These are phyloP conservation scores for Brachionus koreanus DNA, from an alignment of 1,140 invertebrate genomes.

Conservation along the genomic window DNA sequence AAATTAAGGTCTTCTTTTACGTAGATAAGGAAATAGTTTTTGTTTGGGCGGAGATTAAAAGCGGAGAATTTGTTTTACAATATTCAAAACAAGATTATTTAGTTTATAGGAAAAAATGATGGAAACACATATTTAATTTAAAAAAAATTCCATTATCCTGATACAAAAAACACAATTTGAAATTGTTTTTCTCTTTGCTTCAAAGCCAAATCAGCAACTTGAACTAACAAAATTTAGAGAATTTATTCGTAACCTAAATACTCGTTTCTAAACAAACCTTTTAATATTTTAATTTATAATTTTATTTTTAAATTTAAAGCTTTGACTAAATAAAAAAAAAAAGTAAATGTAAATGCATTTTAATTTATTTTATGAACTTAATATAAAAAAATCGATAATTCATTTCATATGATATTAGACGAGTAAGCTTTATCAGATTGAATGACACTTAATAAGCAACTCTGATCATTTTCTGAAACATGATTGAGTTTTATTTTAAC, in stretches of 20 bases:
- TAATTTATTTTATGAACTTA: not conserved
- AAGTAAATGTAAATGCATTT: not conserved
- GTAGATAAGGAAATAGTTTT: not conserved
- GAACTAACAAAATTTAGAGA: not conserved
- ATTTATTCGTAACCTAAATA: not conserved
- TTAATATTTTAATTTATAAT: constrained; percentile 4
- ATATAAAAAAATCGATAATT: not conserved
- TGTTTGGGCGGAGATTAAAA: not conserved
- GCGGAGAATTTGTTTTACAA: not conserved
- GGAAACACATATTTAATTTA: not conserved
- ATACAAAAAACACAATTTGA: not conserved
- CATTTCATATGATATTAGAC: not conserved
- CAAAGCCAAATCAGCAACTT: not conserved
- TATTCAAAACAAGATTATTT: not conserved
- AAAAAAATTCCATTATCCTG: not conserved
- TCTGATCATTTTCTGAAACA: not conserved
- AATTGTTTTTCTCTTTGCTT: not conserved
- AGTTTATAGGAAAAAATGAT: not conserved
- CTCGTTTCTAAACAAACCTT: not conserved
- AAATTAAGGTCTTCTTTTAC: not conserved
- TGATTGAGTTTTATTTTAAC: not conserved
- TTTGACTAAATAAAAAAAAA: not conserved
- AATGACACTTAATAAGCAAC: not conserved
- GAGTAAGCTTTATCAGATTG: not conserved
- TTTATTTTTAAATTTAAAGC: not conserved